Conservation (phyloP, 2,888 invertebrate genomes). For the Lithosia quadra region DNA sequence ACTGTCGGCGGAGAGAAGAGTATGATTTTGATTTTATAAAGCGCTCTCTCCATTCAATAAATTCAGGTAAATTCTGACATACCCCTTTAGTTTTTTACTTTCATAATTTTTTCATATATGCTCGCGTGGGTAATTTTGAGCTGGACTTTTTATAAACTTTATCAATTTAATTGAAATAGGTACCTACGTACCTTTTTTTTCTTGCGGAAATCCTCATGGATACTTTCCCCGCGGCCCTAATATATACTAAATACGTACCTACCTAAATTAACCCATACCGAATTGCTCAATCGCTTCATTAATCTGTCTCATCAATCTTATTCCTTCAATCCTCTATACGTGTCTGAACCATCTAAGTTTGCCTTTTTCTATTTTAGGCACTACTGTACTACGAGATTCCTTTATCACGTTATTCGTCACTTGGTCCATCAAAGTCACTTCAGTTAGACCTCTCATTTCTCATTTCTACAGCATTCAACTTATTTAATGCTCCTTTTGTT, state of each 20-base stretch:
- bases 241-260: too few relatives aligned
- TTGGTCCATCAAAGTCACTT: neutral
- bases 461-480: neutral
- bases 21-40: neutral
- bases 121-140: too few relatives aligned
- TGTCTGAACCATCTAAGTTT: neutral
- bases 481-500: neutral
- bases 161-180: too few relatives aligned
- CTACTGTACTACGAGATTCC: neutral
- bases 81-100: too few relatives aligned
- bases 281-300: neutral
- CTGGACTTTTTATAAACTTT: too few relatives aligned
- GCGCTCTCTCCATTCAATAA: neutral
- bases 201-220: too few relatives aligned
- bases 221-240: too few relatives aligned
- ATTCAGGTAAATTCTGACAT: too few relatives aligned
- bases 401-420: neutral
- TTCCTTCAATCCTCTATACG: neutral
- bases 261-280: neutral
- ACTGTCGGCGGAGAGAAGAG: neutral
- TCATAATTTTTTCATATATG: too few relatives aligned
- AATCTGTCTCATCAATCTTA: neutral
- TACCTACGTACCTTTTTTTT: too few relatives aligned
- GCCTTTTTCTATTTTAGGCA: neutral
- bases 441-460: neutral